These are phyloP conservation scores for Stenolophus ochropezus DNA, from an alignment of 2,888 invertebrate species.

Conservation along the genomic window DNA sequence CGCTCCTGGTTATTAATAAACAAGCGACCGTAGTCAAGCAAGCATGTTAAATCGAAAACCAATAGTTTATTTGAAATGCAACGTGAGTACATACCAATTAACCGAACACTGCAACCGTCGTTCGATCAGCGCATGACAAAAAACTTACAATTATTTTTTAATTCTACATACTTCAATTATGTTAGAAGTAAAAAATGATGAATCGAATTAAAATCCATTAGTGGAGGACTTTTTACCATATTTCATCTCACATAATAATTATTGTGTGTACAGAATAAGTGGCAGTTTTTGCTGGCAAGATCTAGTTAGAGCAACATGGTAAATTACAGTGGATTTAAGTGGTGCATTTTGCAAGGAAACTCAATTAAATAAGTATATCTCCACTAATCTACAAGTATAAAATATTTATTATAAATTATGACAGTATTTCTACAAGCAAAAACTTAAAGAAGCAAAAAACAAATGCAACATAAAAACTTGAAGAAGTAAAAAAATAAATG, in stretches of 20 bases:
- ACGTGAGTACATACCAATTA: slow-evolving; percentile 52
- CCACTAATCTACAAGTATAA: not conserved
- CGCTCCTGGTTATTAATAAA: slow-evolving; percentile 17
- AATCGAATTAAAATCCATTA: not conserved
- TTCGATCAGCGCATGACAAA: not conserved
- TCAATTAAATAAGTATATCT: not conserved
- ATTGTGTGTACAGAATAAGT: not conserved
- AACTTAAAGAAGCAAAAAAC: too few species aligned
- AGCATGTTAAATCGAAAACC: slow-evolving; percentile 51
- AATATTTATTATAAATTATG: too few species aligned
- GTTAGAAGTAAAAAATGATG: not conserved
- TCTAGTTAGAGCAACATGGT: not conserved
- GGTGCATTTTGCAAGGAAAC: not conserved
- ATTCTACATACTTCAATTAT: not conserved
- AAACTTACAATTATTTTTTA: not conserved
- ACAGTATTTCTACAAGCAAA: too few species aligned
- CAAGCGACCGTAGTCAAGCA: not conserved
- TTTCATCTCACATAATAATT: not conserved
- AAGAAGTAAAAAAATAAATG: too few species aligned
- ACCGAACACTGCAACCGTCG: not conserved
- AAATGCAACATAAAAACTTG: too few species aligned
- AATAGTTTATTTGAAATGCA: slow-evolving; percentile 53
- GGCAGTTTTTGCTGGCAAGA: not conserved
- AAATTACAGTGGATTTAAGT: not conserved
- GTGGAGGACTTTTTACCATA: not conserved